phyloP scores from a whole-genome alignment of 2,888 invertebrate genomes.

The Myopa testacea region DNA sequence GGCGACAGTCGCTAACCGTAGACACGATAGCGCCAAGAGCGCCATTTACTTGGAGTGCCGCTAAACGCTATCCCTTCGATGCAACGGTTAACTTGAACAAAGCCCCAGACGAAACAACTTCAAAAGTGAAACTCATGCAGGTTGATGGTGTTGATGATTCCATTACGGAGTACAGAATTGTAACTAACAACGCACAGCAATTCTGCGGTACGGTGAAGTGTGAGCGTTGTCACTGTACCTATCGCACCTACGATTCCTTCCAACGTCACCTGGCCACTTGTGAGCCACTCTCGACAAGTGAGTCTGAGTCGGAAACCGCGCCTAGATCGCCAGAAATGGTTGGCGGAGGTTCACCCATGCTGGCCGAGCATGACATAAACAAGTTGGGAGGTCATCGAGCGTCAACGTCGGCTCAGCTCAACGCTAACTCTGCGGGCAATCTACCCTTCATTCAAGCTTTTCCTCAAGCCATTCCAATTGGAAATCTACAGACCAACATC shows the following conservation, averaged over 20 bases:
- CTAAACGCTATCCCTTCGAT: slow-evolving; percentile 60
- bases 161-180: slow-evolving; percentile 69
- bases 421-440: slow-evolving; percentile 45
- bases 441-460: slow-evolving; percentile 59
- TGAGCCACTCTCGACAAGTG: slow-evolving; percentile 81
- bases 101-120: slow-evolving; percentile 49
- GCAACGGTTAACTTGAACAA: slow-evolving; percentile 38
- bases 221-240: slow-evolving; percentile 87
- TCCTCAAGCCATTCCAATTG: slow-evolving; percentile 53
- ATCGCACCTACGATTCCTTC: slow-evolving; percentile 84
- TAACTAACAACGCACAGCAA: slow-evolving; percentile 67
- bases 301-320: slow-evolving; percentile 80
- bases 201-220: slow-evolving; percentile 78
- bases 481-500: slow-evolving; percentile 53
- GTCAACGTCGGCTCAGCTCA: slow-evolving; percentile 38
- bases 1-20: slow-evolving; percentile 58
- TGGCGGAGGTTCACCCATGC: slow-evolving; percentile 33
- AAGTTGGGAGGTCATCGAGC: slow-evolving; percentile 49
- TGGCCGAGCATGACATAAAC: slow-evolving; percentile 50
- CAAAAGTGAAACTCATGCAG: slow-evolving; percentile 72
- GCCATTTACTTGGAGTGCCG: slow-evolving; percentile 65
- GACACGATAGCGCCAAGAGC: slow-evolving; percentile 47
- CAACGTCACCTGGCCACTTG: slow-evolving; percentile 82
- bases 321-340: slow-evolving; percentile 68
- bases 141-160: slow-evolving; percentile 79